Evolutionary conservation across 2,797 vertebrate genomes (phyloP).

Genomic region (Melanotaenia parkinsoni): DNA sequence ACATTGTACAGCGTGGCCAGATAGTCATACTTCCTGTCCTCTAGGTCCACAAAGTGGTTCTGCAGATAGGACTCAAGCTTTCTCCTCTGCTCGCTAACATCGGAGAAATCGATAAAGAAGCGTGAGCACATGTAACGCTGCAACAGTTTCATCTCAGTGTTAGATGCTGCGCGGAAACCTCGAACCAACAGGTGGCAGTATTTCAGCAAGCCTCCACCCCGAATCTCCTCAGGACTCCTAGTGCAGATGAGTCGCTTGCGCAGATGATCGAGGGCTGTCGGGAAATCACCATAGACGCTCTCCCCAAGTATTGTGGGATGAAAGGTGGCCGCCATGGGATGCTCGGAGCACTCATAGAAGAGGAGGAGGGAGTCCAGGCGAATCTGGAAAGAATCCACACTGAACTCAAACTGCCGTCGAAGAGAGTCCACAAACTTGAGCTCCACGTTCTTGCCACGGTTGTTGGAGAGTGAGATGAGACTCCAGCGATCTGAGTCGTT

Average conservation of each 20-base stretch:
- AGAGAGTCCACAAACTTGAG: slow-evolving; percentile 99
- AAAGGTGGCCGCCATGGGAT: slow-evolving; percentile 95
- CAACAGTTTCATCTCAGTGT: slow-evolving; percentile 91
- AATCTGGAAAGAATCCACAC: slow-evolving; percentile 99
- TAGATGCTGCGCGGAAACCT: slow-evolving; percentile 91
- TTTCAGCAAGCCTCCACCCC: slow-evolving; percentile 96
- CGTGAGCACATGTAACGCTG: slow-evolving; percentile 99
- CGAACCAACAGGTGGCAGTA: slow-evolving; percentile 98
- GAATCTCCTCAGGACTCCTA: slow-evolving; percentile 95
- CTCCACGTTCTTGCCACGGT: slow-evolving; percentile 98
- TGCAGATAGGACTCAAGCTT: slow-evolving; percentile 98
- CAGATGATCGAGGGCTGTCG: slow-evolving; percentile 94
- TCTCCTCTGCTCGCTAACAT: slow-evolving; percentile 90
- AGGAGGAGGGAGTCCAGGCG: slow-evolving; percentile 97
- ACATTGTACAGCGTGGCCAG: slow-evolving; percentile 93
- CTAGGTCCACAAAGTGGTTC: slow-evolving; percentile 97
- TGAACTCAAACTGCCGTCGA: slow-evolving; percentile 98
- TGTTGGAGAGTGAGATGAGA: slow-evolving; percentile 98
- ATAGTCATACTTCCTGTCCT: slow-evolving; percentile 98
- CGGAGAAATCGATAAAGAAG: slow-evolving; percentile 99
- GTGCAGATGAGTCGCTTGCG: slow-evolving; percentile 95
- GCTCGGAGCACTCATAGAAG: slow-evolving; percentile 98
- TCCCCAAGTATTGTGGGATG: slow-evolving; percentile 97
- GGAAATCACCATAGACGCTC: slow-evolving; percentile 97
- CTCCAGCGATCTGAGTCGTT: slow-evolving; percentile 99